Base-by-base conservation (phyloP, 1,140 invertebrate species). In the Drosophila nikananu region DNA sequence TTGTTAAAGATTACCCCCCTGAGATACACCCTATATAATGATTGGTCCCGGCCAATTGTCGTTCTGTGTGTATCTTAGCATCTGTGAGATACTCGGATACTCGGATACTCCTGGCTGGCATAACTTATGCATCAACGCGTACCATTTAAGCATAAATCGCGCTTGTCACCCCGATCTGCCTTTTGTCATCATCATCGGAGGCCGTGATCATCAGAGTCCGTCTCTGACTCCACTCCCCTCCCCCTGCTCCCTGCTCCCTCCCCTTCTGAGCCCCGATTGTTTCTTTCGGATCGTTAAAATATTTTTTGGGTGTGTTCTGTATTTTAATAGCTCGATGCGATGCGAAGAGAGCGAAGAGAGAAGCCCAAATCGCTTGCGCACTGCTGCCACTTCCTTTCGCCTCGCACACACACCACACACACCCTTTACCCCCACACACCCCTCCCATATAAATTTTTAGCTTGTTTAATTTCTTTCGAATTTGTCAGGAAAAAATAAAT, bases 231-330 rank as follows among this genome's bases (percentile, higher is more conserved):
- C 23, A n/a, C 49, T 17, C 15, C 55, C n/a, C 23, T 17, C 10
- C 2, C 10, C 46, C 1, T 42, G 2, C 35, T 10, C 41, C 42
- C 42, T 6, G 10, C 12, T 21, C 2, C 5, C 44, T 23, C 8
- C 8, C 30, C 9, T 44, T 60, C 48, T 66, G 19, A 62, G 63
- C 58, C 58, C 46, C 73, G 66, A 67, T 86, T 73, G 57, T 62
- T 81, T 63, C 55, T 77, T 39, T 55, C 55, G 65, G 64, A 73
- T 89, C 83, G 84, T 89, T 90, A 89, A 89, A 89, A 89, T 89
- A 89, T 89, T 86, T 89, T 89, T 73, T 89, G 86, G 86, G 86
- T 89, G 86, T 89, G 86, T 89, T 89, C 86, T 89, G 86, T 89
- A 86, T 89, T 89, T 89, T 90, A 89, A 89, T 89, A 90, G 86